Conservation (phyloP, 2,797 vertebrate genomes). For the Danio jaintianensis region DNA sequence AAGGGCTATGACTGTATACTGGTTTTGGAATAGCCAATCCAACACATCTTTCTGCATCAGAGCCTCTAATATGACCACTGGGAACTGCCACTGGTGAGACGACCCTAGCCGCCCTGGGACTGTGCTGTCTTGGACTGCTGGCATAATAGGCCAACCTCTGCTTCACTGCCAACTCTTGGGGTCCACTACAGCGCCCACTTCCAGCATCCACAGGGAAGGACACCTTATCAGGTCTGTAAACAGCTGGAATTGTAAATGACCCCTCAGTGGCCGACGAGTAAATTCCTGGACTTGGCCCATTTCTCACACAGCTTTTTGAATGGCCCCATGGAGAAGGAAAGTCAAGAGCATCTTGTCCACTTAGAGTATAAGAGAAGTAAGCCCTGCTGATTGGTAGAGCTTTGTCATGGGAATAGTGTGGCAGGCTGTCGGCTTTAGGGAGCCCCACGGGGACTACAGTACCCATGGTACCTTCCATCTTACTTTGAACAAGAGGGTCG, state of each 20-base stretch:
- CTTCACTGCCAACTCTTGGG: slow-evolving; percentile 64
- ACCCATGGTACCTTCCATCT: slow-evolving; percentile 74
- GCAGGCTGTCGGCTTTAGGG: slow-evolving; percentile 67
- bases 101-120: slow-evolving; percentile 53
- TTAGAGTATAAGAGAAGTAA: slow-evolving; percentile 81
- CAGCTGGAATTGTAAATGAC: slow-evolving; percentile 62
- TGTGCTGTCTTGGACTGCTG: slow-evolving; percentile 68
- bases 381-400: slow-evolving; percentile 78
- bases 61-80: slow-evolving; percentile 63
- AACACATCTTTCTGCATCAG: slow-evolving; percentile 65
- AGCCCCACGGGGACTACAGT: slow-evolving; percentile 60
- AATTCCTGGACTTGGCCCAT: slow-evolving; percentile 66
- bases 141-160: slow-evolving; percentile 73
- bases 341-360: slow-evolving; percentile 69
- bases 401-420: slow-evolving; percentile 68
- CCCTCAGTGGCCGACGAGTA: slow-evolving; percentile 71
- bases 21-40: slow-evolving; percentile 85
- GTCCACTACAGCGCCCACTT: slow-evolving; percentile 64
- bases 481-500: slow-evolving; percentile 76
- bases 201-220: slow-evolving; percentile 67
- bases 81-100: slow-evolving; percentile 59
- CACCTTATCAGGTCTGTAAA: slow-evolving; percentile 74
- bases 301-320: slow-evolving; percentile 65
- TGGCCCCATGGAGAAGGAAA: slow-evolving; percentile 75
- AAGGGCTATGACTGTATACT: slow-evolving; percentile 81